Percentiles rank a stretch among this genome's conserved stretches.
These are phyloP conservation scores for Apis dorsata DNA, from an alignment of 1,140 invertebrate genomes.

Conservation along the genomic window DNA sequence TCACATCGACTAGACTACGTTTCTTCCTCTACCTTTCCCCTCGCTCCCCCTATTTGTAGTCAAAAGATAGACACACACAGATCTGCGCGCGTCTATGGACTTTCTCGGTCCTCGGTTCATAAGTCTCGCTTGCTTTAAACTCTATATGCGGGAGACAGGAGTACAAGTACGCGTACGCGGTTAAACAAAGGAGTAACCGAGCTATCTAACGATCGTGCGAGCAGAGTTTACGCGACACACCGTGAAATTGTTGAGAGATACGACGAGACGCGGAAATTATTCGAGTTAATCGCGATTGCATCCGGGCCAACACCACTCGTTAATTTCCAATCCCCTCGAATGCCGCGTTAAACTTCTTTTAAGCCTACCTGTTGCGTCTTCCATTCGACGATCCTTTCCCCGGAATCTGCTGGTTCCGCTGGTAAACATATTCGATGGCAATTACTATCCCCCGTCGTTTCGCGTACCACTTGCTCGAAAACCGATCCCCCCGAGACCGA, in stretches of 20 bases:
- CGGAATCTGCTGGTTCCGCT: not conserved
- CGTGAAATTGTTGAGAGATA: no score
- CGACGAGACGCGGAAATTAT: no score
- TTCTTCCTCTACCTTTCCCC: slow-evolving; percentile 17
- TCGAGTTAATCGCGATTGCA: no score
- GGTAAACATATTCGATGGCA: slow-evolving; percentile 19
- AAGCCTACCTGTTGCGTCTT: slow-evolving; percentile 28
- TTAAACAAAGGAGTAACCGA: not conserved
- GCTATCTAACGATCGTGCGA: not conserved
- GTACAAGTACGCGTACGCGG: no score
- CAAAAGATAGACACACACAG: not conserved
- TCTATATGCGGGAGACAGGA: no score
- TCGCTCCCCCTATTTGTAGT: not conserved
- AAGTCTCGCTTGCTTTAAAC: not conserved
- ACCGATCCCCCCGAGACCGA: not conserved
- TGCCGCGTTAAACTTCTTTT: slow-evolving; percentile 23
- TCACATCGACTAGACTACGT: slow-evolving; percentile 59
- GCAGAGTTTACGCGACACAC: no score
- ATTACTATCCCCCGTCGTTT: not conserved
- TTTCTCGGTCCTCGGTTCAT: not conserved
- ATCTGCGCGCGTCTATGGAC: not conserved
- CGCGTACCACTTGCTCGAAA: not conserved
- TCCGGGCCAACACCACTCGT: not conserved
- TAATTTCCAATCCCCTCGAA: slow-evolving; percentile 6
- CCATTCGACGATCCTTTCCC: not conserved